Base-by-base conservation (phyloP, 2,797 vertebrate species). In the Gorsachius magnificus region DNA sequence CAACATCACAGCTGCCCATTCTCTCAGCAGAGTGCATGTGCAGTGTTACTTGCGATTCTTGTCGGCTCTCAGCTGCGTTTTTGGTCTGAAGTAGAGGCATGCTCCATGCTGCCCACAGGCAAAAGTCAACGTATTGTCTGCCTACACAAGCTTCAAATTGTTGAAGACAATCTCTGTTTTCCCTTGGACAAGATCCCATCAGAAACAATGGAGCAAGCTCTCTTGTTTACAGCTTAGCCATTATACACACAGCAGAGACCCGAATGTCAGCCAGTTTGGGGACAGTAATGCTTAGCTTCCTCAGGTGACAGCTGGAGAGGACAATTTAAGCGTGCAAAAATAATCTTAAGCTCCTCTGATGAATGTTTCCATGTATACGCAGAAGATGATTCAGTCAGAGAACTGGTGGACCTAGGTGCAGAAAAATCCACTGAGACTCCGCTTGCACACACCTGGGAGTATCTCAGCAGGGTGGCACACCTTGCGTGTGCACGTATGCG, bases 151-250 rank as follows among this genome's bases (percentile, higher is more conserved):
- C 92, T 80, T 35, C 71, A 57, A 17, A 76, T 50, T 41, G 80
- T 77, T 96, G 83, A 92, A 92, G 71, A 71, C 75, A 68, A 31
- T 16, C 86, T 64, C 57, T 95, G 86, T 92, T 84, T 87, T 83
- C 54, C 80, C 58, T 89, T 93, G 95, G 94, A 87, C 61, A 54
- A 74, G 38, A 63, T 75, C 95, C 93, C 89, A 45, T 33, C 50
- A 46, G 74, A 76, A 94, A 95, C 93, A 96, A 93, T 45, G 86
- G 83, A 61, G 45, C 53, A 33, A 80, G 36, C 38, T 77, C 80
- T 83, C 66, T 79, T 61, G 90, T 95, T 95, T 92, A 94, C 88
- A 85, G 80, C 60, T 82, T 5, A 56, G 66, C 61, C 54, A 6
- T 54, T 33, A 6, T 6, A 36, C 70, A n/a, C 28, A 25, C 16